A percentile compares a stretch with the other conserved stretches of the same genome.
phyloP scores from a whole-genome alignment of 2,797 vertebrate genomes.

The Lophotriccus pileatus region DNA sequence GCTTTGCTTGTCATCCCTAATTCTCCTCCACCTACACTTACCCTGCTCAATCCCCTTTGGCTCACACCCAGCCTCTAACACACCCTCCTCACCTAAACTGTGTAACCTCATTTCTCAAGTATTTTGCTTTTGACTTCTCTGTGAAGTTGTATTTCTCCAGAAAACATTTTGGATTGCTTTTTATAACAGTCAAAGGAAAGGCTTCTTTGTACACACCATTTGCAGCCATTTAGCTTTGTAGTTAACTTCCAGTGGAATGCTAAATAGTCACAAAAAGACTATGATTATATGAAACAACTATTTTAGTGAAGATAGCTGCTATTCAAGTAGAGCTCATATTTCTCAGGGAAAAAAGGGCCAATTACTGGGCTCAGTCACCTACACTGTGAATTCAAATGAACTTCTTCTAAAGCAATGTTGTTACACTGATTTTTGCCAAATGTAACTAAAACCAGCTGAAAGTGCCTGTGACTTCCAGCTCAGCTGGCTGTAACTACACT shows the following conservation, averaged over 20 bases:
- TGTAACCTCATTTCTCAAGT: not conserved
- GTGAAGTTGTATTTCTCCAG: not conserved
- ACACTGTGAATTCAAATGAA: constrained; percentile 19
- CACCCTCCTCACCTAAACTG: not conserved
- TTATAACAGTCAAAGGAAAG: not conserved
- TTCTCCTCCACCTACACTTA: not conserved
- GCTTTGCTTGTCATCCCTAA: not conserved
- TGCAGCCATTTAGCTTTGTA: not conserved
- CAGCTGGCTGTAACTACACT: not conserved
- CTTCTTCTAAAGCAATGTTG: not conserved
- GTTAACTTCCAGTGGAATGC: constrained; percentile 17
- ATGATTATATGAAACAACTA: constrained; percentile 28
- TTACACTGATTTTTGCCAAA: not conserved
- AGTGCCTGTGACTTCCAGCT: not conserved
- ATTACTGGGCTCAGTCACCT: constrained; percentile 34
- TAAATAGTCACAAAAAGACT: constrained; percentile 39
- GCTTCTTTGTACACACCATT: not conserved
- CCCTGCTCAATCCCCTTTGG: not conserved
- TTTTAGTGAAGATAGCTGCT: constrained; percentile 39
- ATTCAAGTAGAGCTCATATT: constrained; percentile 27
- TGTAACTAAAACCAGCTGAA: not conserved
- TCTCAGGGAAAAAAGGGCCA: not conserved
- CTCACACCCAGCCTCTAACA: not conserved
- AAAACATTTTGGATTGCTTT: not conserved
- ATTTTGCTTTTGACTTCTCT: not conserved